Base-by-base conservation (phyloP, 2,888 invertebrate genomes). In the Apotomis betuletana region DNA sequence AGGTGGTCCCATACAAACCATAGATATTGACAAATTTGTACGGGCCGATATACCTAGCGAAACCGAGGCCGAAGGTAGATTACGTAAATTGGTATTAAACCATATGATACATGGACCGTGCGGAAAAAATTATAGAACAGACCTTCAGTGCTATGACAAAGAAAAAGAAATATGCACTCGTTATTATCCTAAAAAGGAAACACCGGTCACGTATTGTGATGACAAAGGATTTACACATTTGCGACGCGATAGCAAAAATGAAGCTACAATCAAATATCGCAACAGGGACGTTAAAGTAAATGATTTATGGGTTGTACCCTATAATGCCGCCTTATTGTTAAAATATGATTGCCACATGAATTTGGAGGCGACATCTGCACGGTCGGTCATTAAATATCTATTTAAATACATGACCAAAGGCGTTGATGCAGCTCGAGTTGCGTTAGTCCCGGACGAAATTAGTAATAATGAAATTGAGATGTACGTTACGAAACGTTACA, bases 71-170 rank as follows among this genome's bases (percentile, higher is more conserved):
- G n/a, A 55, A 9, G 55, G 55, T 27, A 27, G 36, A 55, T 8
- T 55, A 2, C 55, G 55, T 8, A 27, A 27, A 55, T 13, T 15
- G 15, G 54, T 55, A 15, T 15, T 55, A 3, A 13, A 10, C 0
- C 60, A 60, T 15, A 60, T 60, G 60, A 60, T 60, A 46, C 60
- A 60, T 46, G 60, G 60, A 6, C 60, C 60, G 10, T 46, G 60
- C 5, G 60, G 60, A 15, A 15, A 10, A 4, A 27, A 46, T 46
- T 15, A 60, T 4, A 44, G 60, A 46, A 60, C 60, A 8, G 60
- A 60, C 13, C 9, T 8, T 15, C 55, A 9, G 27, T 55, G 3
- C 55, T 55, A 10, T 3, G 55, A 9, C 27, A 55, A 36, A 27
- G 27, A 5, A 9, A 27, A 4, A 4, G 10, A 60, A 41, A 60